A percentile compares a stretch with the other conserved stretches of the same genome.
These are phyloP conservation scores for Patella pellucida DNA, from an alignment of 2,888 invertebrate genomes.

Conservation along the genomic window DNA sequence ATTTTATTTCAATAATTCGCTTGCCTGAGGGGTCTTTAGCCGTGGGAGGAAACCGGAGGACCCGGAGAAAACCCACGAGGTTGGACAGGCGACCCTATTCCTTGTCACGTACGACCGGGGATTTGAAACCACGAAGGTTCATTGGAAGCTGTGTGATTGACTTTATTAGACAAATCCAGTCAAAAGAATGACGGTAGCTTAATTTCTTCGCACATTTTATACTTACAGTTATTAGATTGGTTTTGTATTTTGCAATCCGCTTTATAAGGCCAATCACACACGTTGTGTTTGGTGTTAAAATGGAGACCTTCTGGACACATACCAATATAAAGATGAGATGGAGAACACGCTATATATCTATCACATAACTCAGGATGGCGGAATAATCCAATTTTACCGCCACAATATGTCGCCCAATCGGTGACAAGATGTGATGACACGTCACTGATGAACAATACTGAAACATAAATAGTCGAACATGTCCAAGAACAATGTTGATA, in stretches of 20 bases:
- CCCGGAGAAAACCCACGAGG: too few relatives aligned
- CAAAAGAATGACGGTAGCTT: too few relatives aligned
- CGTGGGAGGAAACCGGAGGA: too few relatives aligned
- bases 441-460: background rate
- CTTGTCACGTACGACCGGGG: too few relatives aligned
- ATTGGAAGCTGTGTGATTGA: too few relatives aligned
- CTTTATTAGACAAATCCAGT: too few relatives aligned
- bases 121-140: too few relatives aligned
- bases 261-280: constrained; percentile 18
- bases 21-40: too few relatives aligned
- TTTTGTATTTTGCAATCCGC: constrained; percentile 2
- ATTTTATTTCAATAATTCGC: too few relatives aligned
- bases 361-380: constrained; percentile 19
- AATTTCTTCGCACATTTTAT: background rate
- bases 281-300: constrained; percentile 13
- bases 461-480: background rate
- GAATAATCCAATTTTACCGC: constrained; percentile 9
- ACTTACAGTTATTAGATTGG: background rate
- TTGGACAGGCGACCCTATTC: too few relatives aligned
- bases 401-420: background rate
- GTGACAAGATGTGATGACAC: background rate
- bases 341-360: constrained; percentile 14
- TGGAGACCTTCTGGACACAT: constrained; percentile 20
- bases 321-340: constrained; percentile 8
- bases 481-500: too few relatives aligned